Conservation (phyloP, 2,113 vertebrate species). For the Seriola aureovittata region DNA sequence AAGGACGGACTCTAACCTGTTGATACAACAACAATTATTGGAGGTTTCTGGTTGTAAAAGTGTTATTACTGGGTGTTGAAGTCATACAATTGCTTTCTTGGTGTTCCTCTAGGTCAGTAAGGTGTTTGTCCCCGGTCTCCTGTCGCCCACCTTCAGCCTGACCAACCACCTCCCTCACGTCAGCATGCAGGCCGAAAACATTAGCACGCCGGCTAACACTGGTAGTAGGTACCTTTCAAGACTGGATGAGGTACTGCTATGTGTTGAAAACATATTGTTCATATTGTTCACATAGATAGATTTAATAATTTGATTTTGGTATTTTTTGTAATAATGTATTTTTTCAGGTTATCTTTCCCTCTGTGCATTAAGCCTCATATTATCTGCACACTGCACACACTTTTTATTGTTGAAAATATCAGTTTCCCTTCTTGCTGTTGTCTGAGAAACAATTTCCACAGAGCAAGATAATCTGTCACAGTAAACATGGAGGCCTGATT, state of each 20-base stretch:
- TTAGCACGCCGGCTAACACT: slow-evolving; percentile 90
- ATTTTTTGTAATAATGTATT: neutral
- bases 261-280: neutral
- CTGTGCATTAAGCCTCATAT: no score
- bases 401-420: neutral
- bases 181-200: slow-evolving; percentile 87
- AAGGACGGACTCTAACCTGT: neutral
- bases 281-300: neutral
- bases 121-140: slow-evolving; percentile 92
- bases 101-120: slow-evolving; percentile 90
- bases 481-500: slow-evolving; percentile 10
- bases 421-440: neutral
- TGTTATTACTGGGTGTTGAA: neutral
- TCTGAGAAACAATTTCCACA: slow-evolving; percentile 24
- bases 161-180: slow-evolving; percentile 86
- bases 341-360: neutral
- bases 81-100: neutral
- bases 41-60: neutral
- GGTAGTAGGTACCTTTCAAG: slow-evolving; percentile 88
- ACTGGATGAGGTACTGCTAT: slow-evolving; percentile 89
- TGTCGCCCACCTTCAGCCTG: slow-evolving; percentile 88
- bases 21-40: neutral
- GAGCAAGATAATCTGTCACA: slow-evolving; percentile 9
- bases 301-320: neutral
- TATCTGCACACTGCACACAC: neutral